Evolutionary conservation across 1,140 invertebrate genomes (phyloP), one percentile per base, ranked within the genome.

Genomic region (Thaumatotibia leucotreta): DNA sequence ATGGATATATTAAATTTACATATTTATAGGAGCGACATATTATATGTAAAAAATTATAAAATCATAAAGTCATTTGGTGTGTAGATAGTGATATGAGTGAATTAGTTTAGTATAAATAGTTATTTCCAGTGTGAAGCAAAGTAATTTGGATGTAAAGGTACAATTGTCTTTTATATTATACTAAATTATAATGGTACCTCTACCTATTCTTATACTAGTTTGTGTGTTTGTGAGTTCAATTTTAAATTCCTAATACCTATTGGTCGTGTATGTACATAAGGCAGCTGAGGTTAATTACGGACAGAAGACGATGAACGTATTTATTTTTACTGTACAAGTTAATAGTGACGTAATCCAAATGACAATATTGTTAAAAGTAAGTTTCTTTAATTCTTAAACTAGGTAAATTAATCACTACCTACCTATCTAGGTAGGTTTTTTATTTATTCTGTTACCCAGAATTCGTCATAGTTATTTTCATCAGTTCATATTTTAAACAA

Each of bases 251-350:
- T 27, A 58, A 58, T 58, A 45, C 35, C 35, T 17, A 29, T n/a
- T 58, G 29, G 14, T 52, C 24, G 52, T 58, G 24, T n/a, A n/a
- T n/a, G 24, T 58, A 58, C 39, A 20, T 45, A 45, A 29, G 52
- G n/a, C 24, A 29, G 52, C 52, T 58, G 52, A n/a, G 52, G 52
- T 58, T 58, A 58, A 5, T 14, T 24, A 58, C 52, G 52, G 52
- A 58, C 24, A 58, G 52, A 23, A 54, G 23, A 22, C 10, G 9
- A 52, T 24, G 23, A 24, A 8, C 45, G 2, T 50, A 8, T 5
- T 0, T n/a, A 45, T 17, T 14, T 9, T 6, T 4, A 45, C 4
- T 45, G 17, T 29, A 4, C 2, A 29, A 29, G 6, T 29, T 35
- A 14, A 45, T 20, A 17, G 14, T 17, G 14, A 45, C 2, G 17